These are phyloP conservation scores for Anisognathus igniventris DNA, from an alignment of 2,797 vertebrate species.

Conservation along the genomic window DNA sequence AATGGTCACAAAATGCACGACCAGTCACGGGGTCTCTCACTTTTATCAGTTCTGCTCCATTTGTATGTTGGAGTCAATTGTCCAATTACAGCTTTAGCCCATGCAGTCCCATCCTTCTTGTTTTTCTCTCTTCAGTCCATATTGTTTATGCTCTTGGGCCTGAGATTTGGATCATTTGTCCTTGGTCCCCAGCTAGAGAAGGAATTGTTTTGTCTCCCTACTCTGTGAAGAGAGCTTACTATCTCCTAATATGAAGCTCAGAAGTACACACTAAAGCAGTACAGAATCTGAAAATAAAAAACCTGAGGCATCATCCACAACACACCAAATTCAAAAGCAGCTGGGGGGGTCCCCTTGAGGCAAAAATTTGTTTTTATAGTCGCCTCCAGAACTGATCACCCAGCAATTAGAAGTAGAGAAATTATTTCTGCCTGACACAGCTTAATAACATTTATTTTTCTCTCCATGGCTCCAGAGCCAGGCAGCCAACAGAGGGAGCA, in stretches of 20 bases:
- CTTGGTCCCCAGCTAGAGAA: background rate
- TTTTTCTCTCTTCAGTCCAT: background rate
- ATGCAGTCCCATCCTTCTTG: background rate
- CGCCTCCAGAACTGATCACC: background rate
- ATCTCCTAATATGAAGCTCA: background rate
- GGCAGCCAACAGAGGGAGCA: conserved; percentile 56
- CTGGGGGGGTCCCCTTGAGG: background rate
- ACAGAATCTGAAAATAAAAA: background rate
- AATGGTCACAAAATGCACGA: background rate
- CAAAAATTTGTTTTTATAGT: background rate
- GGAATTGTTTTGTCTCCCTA: background rate
- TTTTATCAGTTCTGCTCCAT: background rate
- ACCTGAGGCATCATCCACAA: background rate
- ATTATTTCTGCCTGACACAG: background rate
- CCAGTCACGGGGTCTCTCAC: accelerated
- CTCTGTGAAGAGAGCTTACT: background rate
- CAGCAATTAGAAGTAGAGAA: background rate
- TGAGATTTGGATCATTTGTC: background rate
- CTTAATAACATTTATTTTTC: background rate
- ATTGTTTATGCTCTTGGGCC: accelerated
- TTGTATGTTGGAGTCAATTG: background rate
- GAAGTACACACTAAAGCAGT: background rate
- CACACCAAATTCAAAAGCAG: background rate
- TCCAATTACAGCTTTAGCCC: accelerated
- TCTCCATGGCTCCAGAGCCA: background rate